Evolutionary conservation across 2,888 invertebrate genomes (phyloP).

Genomic region (Chymomyza amoena): DNA sequence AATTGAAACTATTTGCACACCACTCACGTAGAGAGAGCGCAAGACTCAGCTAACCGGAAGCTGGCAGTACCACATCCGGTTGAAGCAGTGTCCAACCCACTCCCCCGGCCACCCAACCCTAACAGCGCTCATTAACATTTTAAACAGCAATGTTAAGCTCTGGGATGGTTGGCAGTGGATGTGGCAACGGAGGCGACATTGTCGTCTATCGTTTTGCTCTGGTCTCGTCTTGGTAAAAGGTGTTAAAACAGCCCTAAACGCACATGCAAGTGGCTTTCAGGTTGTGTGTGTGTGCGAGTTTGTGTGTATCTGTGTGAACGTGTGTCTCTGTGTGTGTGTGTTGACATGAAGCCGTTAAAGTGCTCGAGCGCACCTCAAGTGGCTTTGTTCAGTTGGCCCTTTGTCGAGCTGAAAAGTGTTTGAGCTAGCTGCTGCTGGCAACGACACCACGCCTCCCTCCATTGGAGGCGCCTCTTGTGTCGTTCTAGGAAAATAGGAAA

Average conservation of each 20-base stretch:
- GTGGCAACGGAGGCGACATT: not conserved
- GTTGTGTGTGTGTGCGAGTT: constrained; percentile 14
- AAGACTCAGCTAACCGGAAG: constrained; percentile 72
- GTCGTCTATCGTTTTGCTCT: constrained; percentile 10
- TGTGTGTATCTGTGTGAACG: constrained; percentile 7
- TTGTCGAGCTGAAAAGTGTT: constrained; percentile 55
- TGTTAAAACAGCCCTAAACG: constrained; percentile 70
- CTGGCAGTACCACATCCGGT: constrained; percentile 69
- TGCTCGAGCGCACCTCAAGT: constrained; percentile 73
- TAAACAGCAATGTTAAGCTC: constrained; percentile 67
- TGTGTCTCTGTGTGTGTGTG: constrained; percentile 17
- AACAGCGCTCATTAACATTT: constrained; percentile 70
- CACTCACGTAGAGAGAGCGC: constrained; percentile 70
- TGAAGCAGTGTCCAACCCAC: constrained; percentile 23
- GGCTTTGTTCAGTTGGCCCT: constrained; percentile 71
- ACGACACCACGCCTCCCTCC: constrained; percentile 33
- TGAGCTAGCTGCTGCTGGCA: constrained; percentile 53
- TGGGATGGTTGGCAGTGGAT: not conserved
- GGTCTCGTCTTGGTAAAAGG: constrained; percentile 48
- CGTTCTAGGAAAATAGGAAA: not conserved
- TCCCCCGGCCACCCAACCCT: constrained; percentile 36
- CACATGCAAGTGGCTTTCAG: constrained; percentile 22
- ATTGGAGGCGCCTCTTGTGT: not conserved
- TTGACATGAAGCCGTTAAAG: constrained; percentile 67
- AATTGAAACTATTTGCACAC: constrained; percentile 74